Percentiles rank a stretch among this genome's conserved stretches.
These are phyloP conservation scores for Okamejei kenojei DNA, from an alignment of 2,797 vertebrate species.

Conservation along the genomic window DNA sequence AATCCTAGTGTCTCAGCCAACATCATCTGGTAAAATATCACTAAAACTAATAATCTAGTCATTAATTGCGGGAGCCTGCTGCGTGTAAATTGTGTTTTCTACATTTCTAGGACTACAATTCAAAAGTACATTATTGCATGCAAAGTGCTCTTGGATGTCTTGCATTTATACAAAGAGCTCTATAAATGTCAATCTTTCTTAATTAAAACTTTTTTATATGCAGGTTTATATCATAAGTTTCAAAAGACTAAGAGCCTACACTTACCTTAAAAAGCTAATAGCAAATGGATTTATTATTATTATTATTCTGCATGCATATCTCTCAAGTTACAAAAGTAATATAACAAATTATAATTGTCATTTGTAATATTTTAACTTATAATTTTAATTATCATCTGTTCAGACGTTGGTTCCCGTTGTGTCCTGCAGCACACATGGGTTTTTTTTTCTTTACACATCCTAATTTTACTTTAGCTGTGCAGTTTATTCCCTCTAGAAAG, in stretches of 20 bases:
- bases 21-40: no score
- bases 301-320: neutral
- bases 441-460: constrained; percentile 19
- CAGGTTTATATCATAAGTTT: neutral
- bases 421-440: neutral
- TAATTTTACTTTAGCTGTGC: neutral
- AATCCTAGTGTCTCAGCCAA: no score
- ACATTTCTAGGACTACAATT: no score
- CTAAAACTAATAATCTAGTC: no score
- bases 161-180: no score
- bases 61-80: no score
- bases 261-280: neutral
- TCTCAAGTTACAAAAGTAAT: neutral
- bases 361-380: neutral
- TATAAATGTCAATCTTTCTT: no score
- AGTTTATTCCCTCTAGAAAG: constrained; percentile 27
- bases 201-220: neutral
- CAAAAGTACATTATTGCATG: no score
- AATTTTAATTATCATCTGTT: neutral
- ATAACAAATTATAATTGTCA: neutral
- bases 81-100: no score
- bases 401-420: neutral
- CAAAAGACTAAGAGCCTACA: neutral
- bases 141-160: no score
- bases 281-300: neutral